Evolutionary conservation across 2,113 vertebrate species (phyloP), one percentile per base, ranked within the genome.

Genomic region (Struthidea cinerea): DNA sequence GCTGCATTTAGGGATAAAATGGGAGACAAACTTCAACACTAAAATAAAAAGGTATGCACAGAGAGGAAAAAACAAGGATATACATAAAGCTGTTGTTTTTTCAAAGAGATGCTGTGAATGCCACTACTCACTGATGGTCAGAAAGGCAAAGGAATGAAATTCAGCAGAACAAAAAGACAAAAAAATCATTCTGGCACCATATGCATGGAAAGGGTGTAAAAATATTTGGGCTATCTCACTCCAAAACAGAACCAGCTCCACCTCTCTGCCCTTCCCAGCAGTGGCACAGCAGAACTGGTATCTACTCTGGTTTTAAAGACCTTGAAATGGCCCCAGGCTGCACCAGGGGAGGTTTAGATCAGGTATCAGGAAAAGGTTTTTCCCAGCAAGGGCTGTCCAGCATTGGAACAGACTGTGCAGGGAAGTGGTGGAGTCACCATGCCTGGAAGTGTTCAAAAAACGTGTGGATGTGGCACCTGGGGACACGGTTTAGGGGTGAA

Each of bases 221-320:
- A 67, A 27, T 3, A 64, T 9, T 55, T 35, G 44, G n/a, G 11
- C 13, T n/a, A 5, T 41, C 17, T 63, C 26, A 35, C 7, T 11
- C 12, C 24, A 75, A 44, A 75, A 10, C 15, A 57, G 41, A 60
- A 77, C 10, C 41, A 37, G 18, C 42, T 53, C 39, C 67, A 19
- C 10, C 15, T n/a, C 42, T 70, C 19, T n/a, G 64, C n/a, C 73
- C 26, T 18, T 52, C 27, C 53, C 1, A 0, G 13, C 52, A 70
- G 30, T 4, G 20, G n/a, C 22, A 44, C 0, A 0, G 17, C 30
- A 55, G 35, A 67, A 64, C 9, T 0, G 0, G 27, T 3, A 35
- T 6, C 37, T 32, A 2, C 14, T 32, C 42, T 8, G 7, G 2
- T 35, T 75, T 57, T 74, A 22, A 74, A 78, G 47, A 27, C 20